Evolutionary conservation across 1,140 invertebrate species (phyloP).

Genomic region (Drosophila pectinifera): DNA sequence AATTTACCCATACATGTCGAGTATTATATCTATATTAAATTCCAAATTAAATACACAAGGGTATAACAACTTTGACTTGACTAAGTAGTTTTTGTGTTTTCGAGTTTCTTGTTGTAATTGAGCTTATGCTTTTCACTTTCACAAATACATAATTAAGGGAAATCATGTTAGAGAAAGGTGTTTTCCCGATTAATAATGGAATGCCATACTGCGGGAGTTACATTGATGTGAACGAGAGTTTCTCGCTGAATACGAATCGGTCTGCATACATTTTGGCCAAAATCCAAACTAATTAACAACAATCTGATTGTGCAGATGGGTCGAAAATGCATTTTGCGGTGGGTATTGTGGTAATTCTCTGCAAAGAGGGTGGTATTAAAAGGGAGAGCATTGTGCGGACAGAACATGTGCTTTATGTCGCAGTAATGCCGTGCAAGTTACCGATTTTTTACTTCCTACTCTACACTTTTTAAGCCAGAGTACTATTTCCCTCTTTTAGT

Average conservation of each 20-base stretch:
- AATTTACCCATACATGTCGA: no score
- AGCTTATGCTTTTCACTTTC: neutral
- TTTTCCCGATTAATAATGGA: conserved; percentile 57
- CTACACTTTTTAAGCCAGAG: no score
- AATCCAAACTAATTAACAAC: conserved; percentile 19
- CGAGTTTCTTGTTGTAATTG: neutral
- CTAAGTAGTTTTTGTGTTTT: neutral
- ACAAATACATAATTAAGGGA: conserved; percentile 56
- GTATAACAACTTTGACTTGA: neutral
- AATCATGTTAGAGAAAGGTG: conserved; percentile 37
- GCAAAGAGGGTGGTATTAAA: neutral
- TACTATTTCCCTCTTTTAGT: neutral
- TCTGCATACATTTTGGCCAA: conserved; percentile 29
- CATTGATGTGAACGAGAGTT: neutral
- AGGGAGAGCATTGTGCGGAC: neutral
- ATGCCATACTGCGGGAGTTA: neutral
- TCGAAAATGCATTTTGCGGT: conserved; percentile 11
- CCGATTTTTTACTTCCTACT: no score
- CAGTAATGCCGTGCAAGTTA: neutral
- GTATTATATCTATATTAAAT: no score
- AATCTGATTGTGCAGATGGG: neutral
- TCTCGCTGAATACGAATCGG: conserved; percentile 1
- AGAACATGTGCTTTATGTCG: neutral
- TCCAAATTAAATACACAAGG: neutral
- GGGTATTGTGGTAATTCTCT: conserved; percentile 15